These are phyloP conservation scores for Dicrurus megarhynchus DNA, from an alignment of 2,113 vertebrate genomes.

Conservation along the genomic window DNA sequence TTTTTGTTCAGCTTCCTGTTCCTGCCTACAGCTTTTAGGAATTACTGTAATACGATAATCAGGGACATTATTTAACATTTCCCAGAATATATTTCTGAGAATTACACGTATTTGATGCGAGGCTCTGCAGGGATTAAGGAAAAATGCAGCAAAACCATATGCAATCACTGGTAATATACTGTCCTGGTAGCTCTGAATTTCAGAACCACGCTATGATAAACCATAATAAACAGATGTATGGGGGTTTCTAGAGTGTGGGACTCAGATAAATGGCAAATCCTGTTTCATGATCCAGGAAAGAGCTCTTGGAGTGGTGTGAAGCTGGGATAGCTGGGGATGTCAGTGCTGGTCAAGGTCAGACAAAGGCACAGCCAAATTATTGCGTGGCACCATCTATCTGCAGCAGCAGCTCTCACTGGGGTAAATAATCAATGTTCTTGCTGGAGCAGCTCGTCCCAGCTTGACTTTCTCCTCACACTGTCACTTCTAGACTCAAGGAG, in stretches of 20 bases:
- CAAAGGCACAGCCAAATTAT: neutral
- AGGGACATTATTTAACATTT: constrained; percentile 19
- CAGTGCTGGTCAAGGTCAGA: neutral
- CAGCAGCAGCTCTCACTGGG: neutral
- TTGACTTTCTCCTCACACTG: neutral
- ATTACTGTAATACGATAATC: constrained; percentile 4
- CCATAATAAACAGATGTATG: neutral
- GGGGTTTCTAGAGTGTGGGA: neutral
- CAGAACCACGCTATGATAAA: neutral
- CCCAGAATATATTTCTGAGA: neutral
- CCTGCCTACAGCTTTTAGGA: constrained; percentile 21
- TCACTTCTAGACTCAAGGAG: neutral
- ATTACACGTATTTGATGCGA: neutral
- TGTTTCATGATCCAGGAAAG: neutral
- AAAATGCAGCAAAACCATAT: neutral
- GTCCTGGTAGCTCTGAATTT: neutral
- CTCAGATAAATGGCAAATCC: neutral
- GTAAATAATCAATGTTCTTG: neutral
- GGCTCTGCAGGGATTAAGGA: neutral
- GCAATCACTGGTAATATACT: neutral
- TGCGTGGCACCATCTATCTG: neutral
- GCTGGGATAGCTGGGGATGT: neutral
- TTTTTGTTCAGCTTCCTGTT: constrained; percentile 8
- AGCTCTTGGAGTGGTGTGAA: neutral
- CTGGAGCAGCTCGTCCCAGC: neutral